Percentiles rank a stretch among this genome's conserved stretches.
phyloP scores from a whole-genome alignment of 92 coral and sea anemone genomes.

The Epizoanthus rinbou region DNA sequence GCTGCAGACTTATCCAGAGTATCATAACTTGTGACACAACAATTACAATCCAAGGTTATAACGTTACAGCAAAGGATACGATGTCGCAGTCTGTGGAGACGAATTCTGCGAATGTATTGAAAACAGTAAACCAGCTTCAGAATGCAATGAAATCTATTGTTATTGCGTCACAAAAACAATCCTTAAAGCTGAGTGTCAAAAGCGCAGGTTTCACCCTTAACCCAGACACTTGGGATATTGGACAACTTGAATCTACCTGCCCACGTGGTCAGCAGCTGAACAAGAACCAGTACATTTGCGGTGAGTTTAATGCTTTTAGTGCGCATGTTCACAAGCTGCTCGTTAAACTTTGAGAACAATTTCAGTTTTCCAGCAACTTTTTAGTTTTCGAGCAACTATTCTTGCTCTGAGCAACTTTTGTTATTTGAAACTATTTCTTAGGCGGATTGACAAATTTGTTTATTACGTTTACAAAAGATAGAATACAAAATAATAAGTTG shows the following conservation, averaged over 20 bases:
- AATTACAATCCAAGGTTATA: conserved; percentile 52
- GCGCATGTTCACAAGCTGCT: too few species aligned
- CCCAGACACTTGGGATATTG: conserved; percentile 54
- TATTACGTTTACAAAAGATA: too few species aligned
- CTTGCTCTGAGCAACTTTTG: too few species aligned
- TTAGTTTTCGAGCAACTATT: too few species aligned
- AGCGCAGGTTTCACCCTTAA: conserved; percentile 34
- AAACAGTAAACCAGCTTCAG: conserved; percentile 52
- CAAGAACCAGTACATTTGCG: conserved; percentile 62
- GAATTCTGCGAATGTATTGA: conserved; percentile 59
- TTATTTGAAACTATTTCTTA: too few species aligned
- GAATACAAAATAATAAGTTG: too few species aligned
- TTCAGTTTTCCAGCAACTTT: too few species aligned
- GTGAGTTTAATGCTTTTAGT: conserved; percentile 50
- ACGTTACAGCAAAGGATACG: conserved; percentile 45
- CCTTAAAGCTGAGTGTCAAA: conserved; percentile 27
- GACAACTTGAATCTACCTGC: conserved; percentile 49
- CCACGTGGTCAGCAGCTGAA: conserved; percentile 49
- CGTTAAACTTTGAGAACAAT: too few species aligned
- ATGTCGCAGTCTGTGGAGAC: conserved; percentile 42
- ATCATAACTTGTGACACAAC: conserved; percentile 49
- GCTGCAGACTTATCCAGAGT: conserved; percentile 15
- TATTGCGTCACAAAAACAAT: conserved; percentile 45
- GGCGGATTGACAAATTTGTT: too few species aligned
- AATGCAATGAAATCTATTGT: conserved; percentile 53